Base-by-base conservation (phyloP, 2,888 invertebrate species). In the Tetranychus piercei region DNA sequence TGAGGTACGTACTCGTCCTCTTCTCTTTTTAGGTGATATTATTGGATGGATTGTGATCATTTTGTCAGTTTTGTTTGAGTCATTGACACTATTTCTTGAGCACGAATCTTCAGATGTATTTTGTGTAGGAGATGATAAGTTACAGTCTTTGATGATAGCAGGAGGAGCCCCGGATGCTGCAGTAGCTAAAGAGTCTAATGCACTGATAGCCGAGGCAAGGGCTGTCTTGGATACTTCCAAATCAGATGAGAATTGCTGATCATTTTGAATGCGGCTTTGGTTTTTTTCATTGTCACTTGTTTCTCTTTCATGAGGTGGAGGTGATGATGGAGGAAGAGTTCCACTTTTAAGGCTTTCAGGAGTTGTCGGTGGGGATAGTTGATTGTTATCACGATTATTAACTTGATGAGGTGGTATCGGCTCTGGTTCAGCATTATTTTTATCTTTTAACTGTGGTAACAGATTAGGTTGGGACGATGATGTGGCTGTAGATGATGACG, bases 1-100 rank as follows among this genome's bases (percentile, higher is more conserved):
- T 44, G 65, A 55, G n/a, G 73, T 64, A n/a, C 71, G 43, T 43
- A 22, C 65, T 22, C 65, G n/a, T 20, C 55, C 73, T n/a, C 55
- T 55, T 73, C 55, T 20, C 78, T 85, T 85, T 76, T 84, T 84
- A 0, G 83, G 82, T 5, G 77, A 55, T 66, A 69, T 44, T 23
- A 45, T 20, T 23, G 70, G 55, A 22, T 67, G 67, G 22, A 67
- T n/a, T 65, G 23, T n/a, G 44, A 55, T 23, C 18, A 43, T 20
- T 22, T 23, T 64, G 34, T 64, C 64, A 23, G 11, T 44, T n/a
- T 34, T 55, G 11, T 44, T 45, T 18, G 55, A 23, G 55, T 22
- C 64, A 22, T n/a, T n/a, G 11, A 73, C 18, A 23, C 43, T 34
- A 73, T 73, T 73, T 64, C 64, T 55, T 73, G 73, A 64, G 69